Evolutionary conservation across 1,140 invertebrate species (phyloP).

Genomic region (Macrobrachium rosenbergii): DNA sequence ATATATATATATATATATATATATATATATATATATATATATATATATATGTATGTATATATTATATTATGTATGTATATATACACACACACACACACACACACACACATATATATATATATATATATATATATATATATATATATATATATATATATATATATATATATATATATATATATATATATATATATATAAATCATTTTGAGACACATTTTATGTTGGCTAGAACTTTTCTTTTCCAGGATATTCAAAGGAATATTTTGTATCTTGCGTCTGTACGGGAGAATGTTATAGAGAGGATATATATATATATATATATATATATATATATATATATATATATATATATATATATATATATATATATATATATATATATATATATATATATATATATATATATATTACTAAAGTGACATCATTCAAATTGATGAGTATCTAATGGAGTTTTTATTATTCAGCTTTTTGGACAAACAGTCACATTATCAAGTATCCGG

Average conservation of each 20-base stretch:
- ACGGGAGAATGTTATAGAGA: no score
- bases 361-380: conserved; percentile 7
- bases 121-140: conserved; percentile 43
- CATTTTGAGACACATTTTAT: no score
- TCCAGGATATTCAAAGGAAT: no score
- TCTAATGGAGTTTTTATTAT: no score
- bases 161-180: conserved; percentile 39
- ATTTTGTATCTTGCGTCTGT: no score
- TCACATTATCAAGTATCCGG: no score
- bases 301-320: no score
- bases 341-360: conserved; percentile 12
- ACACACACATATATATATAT: conserved; percentile 40
- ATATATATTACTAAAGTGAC: no score
- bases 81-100: conserved; percentile 33
- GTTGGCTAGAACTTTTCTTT: no score
- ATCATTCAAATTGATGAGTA: no score
- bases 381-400: background rate
- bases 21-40: conserved; percentile 38
- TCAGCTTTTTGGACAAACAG: no score
- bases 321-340: background rate
- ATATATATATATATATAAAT: background rate
- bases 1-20: conserved; percentile 38
- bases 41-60: conserved; percentile 33
- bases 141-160: conserved; percentile 47
- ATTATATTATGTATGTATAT: conserved; percentile 27